phyloP scores from a whole-genome alignment of 2,888 invertebrate species.

The Orthosia gothica region DNA sequence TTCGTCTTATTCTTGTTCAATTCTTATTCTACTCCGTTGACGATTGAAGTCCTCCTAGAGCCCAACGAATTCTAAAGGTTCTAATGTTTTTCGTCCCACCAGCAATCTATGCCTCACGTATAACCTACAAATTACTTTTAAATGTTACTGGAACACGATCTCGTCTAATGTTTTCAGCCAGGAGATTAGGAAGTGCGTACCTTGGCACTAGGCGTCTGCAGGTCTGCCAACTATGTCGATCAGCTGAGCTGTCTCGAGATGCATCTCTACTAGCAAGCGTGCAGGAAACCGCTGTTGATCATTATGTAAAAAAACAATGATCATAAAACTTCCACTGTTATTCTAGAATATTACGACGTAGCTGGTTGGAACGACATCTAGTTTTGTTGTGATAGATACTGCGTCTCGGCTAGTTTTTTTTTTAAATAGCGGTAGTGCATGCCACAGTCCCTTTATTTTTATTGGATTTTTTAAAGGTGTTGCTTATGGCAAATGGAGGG shows the following conservation, averaged over 20 bases:
- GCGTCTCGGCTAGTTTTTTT: not conserved
- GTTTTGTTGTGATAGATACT: not conserved
- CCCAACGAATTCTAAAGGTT: not conserved
- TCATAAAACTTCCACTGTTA: constrained; percentile 38
- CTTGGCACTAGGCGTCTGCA: constrained; percentile 76
- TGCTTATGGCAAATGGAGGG: not conserved
- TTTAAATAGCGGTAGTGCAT: not conserved
- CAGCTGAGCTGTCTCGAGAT: constrained; percentile 54
- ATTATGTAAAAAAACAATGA: constrained; percentile 50
- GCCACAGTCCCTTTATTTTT: not conserved
- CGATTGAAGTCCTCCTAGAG: not conserved
- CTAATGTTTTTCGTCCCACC: not conserved
- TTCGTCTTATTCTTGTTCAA: too few species aligned
- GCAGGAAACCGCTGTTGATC: constrained; percentile 23
- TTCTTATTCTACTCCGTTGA: not conserved
- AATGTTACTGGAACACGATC: constrained; percentile 48
- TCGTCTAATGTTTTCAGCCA: constrained; percentile 62
- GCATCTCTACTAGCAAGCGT: constrained; percentile 56
- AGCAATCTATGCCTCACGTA: not conserved
- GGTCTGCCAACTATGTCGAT: constrained; percentile 85
- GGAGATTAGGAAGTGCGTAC: constrained; percentile 76
- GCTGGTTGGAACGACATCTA: not conserved
- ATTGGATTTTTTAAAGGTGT: not conserved
- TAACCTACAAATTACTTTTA: constrained; percentile 23
- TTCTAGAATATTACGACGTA: constrained; percentile 14